Percentiles rank a stretch among this genome's conserved stretches.
phyloP scores from a whole-genome alignment of 2,113 vertebrate genomes.

The Pseudopipra pipra region DNA sequence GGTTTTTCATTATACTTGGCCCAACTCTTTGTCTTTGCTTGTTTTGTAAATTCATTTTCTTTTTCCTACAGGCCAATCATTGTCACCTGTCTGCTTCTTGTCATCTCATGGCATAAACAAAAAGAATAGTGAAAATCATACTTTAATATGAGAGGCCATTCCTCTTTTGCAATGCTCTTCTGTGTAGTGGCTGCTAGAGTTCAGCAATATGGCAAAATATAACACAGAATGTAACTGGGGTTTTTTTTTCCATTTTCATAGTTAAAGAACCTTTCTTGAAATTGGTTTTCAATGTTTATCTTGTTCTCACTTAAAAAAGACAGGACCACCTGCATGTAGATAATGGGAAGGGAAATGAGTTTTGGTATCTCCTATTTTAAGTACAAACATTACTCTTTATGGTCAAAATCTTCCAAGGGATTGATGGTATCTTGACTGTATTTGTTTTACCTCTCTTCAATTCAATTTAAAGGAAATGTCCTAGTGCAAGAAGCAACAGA shows the following conservation, averaged over 20 bases:
- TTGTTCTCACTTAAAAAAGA: neutral
- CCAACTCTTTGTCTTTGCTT: neutral
- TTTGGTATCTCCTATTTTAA: constrained; percentile 10
- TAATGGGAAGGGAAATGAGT: neutral
- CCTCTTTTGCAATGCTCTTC: neutral
- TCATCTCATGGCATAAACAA: neutral
- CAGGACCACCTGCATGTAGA: neutral
- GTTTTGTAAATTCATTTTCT: neutral
- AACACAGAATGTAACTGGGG: neutral
- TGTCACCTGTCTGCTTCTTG: neutral
- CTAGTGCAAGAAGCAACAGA: neutral
- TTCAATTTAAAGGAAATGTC: neutral
- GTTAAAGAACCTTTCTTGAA: neutral
- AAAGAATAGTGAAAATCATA: neutral
- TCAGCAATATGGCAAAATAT: neutral
- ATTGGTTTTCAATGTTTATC: constrained; percentile 16
- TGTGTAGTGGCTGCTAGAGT: neutral
- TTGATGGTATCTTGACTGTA: neutral
- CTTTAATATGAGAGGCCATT: neutral
- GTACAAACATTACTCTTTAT: neutral
- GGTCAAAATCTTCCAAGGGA: neutral
- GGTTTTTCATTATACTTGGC: neutral
- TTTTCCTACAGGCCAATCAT: neutral
- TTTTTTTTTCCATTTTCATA: neutral
- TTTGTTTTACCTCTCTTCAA: constrained; percentile 5